These are phyloP conservation scores for Rhagium mordax DNA, from an alignment of 2,888 invertebrate species.

Conservation along the genomic window DNA sequence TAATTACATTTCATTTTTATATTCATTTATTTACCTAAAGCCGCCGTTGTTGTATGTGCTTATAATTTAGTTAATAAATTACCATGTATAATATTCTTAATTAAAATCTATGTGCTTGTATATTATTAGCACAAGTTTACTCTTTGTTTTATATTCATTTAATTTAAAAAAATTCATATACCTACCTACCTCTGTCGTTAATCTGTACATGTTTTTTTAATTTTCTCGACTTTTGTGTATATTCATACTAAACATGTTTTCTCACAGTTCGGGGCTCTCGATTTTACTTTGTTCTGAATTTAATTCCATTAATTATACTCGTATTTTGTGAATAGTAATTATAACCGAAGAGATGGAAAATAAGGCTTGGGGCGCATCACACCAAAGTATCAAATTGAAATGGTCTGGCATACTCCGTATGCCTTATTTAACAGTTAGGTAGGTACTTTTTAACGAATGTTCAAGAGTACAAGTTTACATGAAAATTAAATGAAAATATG, in stretches of 20 bases:
- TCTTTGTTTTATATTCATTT: not conserved
- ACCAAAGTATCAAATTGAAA: not conserved
- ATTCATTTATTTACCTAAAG: not conserved
- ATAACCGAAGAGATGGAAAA: not conserved
- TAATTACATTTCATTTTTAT: not conserved
- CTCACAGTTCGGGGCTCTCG: not conserved
- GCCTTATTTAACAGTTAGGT: too few species aligned
- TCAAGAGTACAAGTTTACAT: not conserved
- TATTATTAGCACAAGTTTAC: not conserved
- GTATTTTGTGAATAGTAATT: not conserved
- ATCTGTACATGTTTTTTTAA: not conserved
- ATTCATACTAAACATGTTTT: not conserved
- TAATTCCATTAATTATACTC: not conserved
- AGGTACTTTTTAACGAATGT: not conserved
- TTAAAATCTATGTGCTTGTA: not conserved
- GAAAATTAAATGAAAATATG: too few species aligned
- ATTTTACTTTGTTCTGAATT: not conserved
- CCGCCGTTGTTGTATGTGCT: not conserved
- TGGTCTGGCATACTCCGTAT: not conserved
- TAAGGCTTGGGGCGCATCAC: not conserved
- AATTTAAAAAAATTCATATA: not conserved
- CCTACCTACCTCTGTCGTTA: too few species aligned
- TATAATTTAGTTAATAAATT: not conserved
- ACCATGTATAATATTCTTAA: not conserved
- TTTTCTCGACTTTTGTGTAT: not conserved